phyloP scores from a whole-genome alignment of 2,113 vertebrate genomes.

The Cebus imitator region DNA sequence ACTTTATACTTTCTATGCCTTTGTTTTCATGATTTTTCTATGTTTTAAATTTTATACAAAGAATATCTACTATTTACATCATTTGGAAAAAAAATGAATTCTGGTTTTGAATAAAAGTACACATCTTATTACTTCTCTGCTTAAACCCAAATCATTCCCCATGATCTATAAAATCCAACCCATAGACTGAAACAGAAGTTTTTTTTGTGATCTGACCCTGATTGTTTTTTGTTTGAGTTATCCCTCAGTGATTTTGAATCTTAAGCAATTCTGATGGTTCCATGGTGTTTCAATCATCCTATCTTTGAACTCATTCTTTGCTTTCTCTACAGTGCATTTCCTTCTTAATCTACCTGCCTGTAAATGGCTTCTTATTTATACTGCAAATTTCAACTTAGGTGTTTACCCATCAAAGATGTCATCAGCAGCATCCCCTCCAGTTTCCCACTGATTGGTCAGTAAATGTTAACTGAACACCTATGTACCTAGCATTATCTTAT shows the following conservation, averaged over 20 bases:
- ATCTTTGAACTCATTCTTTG: neutral
- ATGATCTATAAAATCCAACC: neutral
- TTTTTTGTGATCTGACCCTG: neutral
- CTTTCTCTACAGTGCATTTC: constrained; percentile 19
- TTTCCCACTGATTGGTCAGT: neutral
- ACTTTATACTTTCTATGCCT: neutral
- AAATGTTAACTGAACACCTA: neutral
- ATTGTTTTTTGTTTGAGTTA: neutral
- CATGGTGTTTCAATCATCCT: neutral
- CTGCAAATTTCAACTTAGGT: neutral
- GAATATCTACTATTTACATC: neutral
- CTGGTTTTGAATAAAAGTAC: neutral
- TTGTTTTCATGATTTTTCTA: neutral
- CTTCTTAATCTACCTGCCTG: neutral
- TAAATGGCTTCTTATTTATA: constrained; percentile 9
- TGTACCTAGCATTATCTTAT: neutral
- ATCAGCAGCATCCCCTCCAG: neutral
- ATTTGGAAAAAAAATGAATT: neutral
- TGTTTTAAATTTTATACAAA: constrained; percentile 1
- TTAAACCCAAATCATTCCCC: neutral
- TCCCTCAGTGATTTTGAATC: neutral
- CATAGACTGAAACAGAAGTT: neutral
- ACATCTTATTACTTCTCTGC: neutral
- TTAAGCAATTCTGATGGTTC: neutral
- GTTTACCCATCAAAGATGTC: neutral